Evolutionary conservation across 2,113 vertebrate genomes (phyloP).

Genomic region (Brachyhypopomus occidentalis): DNA sequence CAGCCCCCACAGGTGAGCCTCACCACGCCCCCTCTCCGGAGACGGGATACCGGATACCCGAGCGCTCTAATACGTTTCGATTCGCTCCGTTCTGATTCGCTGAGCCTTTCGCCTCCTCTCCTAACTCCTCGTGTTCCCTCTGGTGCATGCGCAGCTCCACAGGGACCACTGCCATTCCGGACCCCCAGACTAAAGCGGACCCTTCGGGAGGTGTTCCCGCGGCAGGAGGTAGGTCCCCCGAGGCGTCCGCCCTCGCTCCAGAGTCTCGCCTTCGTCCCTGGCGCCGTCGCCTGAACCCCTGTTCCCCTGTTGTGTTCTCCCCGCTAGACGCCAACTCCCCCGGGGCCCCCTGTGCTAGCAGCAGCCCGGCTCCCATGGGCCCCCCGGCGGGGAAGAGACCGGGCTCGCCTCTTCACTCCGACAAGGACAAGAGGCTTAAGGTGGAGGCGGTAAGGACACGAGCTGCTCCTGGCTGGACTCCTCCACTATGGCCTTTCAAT

Average conservation of each 20-base stretch:
- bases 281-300: neutral
- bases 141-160: neutral
- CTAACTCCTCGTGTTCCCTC: neutral
- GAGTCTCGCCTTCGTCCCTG: neutral
- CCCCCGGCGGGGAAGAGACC: slow-evolving; percentile 78
- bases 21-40: neutral
- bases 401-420: slow-evolving; percentile 75
- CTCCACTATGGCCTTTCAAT: neutral
- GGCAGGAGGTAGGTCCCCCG: slow-evolving; percentile 43
- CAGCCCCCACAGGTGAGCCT: slow-evolving; percentile 82
- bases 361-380: slow-evolving; percentile 79
- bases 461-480: neutral
- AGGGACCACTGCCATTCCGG: slow-evolving; percentile 11
- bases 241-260: neutral
- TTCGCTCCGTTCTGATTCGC: too few relatives aligned
- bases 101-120: neutral
- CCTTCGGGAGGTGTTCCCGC: neutral
- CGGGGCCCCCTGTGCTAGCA: neutral
- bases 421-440: slow-evolving; percentile 78
- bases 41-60: too few relatives aligned
- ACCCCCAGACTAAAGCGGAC: slow-evolving; percentile 37
- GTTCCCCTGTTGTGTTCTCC: neutral
- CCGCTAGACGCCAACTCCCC: neutral
- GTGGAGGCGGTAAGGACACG: slow-evolving; percentile 79
- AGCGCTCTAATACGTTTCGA: too few relatives aligned